Evolutionary conservation across 2,797 vertebrate species (phyloP).

Genomic region (Stomatorhinus walkeri): DNA sequence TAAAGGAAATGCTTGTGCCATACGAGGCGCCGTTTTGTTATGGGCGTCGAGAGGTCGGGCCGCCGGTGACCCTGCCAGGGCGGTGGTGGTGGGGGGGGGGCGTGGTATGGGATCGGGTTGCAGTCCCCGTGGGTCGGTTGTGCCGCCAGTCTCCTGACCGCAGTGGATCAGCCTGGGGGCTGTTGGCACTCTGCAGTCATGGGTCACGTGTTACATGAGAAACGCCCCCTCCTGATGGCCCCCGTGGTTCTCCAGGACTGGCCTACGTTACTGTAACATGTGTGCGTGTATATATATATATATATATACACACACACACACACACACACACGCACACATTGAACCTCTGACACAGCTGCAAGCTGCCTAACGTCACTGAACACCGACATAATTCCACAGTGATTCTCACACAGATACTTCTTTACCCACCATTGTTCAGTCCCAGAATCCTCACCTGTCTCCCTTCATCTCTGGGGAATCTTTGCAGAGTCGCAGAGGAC

Average conservation of each 20-base stretch:
- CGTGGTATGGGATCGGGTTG: constrained; percentile 1
- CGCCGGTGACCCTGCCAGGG: not conserved
- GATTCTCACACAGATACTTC: not conserved
- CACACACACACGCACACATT: not conserved
- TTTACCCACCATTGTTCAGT: not conserved
- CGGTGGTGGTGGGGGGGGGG: not conserved
- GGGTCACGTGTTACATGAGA: not conserved
- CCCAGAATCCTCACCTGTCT: not conserved
- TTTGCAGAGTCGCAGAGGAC: not conserved
- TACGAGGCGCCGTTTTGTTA: constrained; percentile 4
- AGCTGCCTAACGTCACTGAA: not conserved
- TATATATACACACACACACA: not conserved
- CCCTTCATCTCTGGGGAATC: not conserved
- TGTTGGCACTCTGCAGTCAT: not conserved
- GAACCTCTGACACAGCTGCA: not conserved
- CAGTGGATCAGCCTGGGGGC: not conserved
- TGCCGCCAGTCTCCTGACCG: not conserved
- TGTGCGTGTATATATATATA: not conserved
- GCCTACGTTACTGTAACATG: not conserved
- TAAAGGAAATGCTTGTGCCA: not conserved
- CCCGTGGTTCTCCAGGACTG: not conserved
- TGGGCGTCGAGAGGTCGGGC: not conserved
- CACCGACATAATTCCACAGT: not conserved
- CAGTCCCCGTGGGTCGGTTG: not conserved
- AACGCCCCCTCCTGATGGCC: not conserved